Evolutionary conservation across 2,888 invertebrate species (phyloP), one percentile per base, ranked within the genome.

Genomic region (Stratiomys singularior): DNA sequence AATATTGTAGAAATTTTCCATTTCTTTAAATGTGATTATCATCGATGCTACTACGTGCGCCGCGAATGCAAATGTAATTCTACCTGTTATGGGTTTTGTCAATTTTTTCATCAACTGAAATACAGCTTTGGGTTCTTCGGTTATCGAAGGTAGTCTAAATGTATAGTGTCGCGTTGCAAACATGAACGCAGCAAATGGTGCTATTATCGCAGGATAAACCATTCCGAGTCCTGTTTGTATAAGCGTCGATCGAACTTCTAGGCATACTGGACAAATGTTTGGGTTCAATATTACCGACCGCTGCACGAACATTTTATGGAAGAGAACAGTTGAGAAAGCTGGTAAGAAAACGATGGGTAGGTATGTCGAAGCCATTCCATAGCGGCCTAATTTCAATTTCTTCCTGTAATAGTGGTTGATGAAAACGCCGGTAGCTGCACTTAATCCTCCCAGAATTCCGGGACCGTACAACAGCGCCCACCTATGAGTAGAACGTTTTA

Each of bases 371-470:
- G 90, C 72, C 77, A 88, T 87, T 0, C 93, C 94, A 84, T 89
- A 89, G 0, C 84, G 82, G 0, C 89, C 88, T 0, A 94, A 86
- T 79, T 90, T 90, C 2, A 94, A 83, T 83, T 90, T 92, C 0
- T 81, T 86, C 77, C 94, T 88, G 82, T 89, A 93, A 81, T 91
- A 88, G 30, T 85, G 87, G 83, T 93, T 93, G n/a, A 94, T 88
- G 52, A 90, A 85, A 0, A 90, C 83, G 0, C 92, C 92, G 1
- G 89, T 87, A 0, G 89, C 0, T 0, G 89, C 89, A 80, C 90
- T 89, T 11, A 90, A 76, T 0, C 84, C 85, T 11, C 90, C 90
- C 0, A 93, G 84, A 0, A 90, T 80, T 1, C 85, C 84, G 0
- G 90, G 84, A 0, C 90, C 89, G 83, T 89, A 89, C 13, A 86